Evolutionary conservation across 2,888 invertebrate genomes (phyloP), one percentile per base, ranked within the genome.

Genomic region (Orchesellides sinensis): DNA sequence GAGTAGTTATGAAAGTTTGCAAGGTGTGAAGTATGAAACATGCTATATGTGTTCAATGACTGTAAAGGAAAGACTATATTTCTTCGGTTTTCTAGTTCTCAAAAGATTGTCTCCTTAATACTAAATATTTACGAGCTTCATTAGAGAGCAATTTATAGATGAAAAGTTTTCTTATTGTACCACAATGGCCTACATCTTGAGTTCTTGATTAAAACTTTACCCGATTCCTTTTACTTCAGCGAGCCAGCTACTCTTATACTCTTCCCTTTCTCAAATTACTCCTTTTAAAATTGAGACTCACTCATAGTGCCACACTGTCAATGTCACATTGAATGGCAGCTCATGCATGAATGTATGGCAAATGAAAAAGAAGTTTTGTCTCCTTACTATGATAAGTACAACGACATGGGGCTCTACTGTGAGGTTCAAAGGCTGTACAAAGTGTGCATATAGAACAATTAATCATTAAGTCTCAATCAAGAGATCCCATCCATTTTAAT

Each of bases 401-500:
- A n/a, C n/a, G n/a, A n/a, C n/a, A n/a, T n/a, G n/a, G n/a, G n/a
- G n/a, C 40, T 2, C 40, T 40, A 40, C n/a, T 40, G 10, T 40
- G 10, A n/a, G 40, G 40, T 10, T 2, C 10, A 40, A 5, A 40
- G 2, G 40, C 40, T 40, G 40, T n/a, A 40, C 40, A 40, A 10
- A 40, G 14, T 40, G n/a, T n/a, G 21, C n/a, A 49, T 10, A 56
- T 14, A 52, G 63, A 70, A 70, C 70, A 70, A 78, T 78, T 78
- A 78, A 78, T 78, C 78, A 78, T 78, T 63, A 78, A 63, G 78
- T 61, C 70, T 78, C 78, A 78, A 78, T 78, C 78, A 70, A 61
- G 59, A 27, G 63, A 32, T 70, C 35, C 70, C 69, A 70, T 70
- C 78, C 63, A 78, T 70, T 78, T 78, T 70, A 70, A 78, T 78